Percentiles rank a stretch among this genome's conserved stretches.
phyloP scores from a whole-genome alignment of 1,140 invertebrate genomes.

The Ceratosolen fusciceps region DNA sequence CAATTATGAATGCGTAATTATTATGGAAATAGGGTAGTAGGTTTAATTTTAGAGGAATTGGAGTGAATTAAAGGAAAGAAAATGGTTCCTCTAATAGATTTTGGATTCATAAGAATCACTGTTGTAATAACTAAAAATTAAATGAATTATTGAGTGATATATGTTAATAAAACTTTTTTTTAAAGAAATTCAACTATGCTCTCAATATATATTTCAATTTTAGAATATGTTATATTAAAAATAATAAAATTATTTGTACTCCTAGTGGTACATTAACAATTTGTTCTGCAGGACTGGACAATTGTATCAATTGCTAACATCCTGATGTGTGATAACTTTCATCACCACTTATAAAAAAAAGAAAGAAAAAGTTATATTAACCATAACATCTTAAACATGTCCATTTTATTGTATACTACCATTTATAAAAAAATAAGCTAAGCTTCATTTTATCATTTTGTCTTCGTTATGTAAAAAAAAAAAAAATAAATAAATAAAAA shows the following conservation, averaged over 20 bases:
- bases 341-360: slow-evolving; percentile 15
- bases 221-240: slow-evolving; percentile 37
- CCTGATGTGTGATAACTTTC: slow-evolving; percentile 37
- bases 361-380: slow-evolving; percentile 2
- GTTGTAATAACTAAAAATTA: slow-evolving; percentile 10
- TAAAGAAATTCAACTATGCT: slow-evolving; percentile 21
- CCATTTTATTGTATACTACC: slow-evolving; percentile 11
- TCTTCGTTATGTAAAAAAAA: neutral
- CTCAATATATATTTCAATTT: slow-evolving; percentile 29
- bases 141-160: slow-evolving; percentile 1
- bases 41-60: slow-evolving; percentile 13
- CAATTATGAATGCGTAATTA: slow-evolving; percentile 12
- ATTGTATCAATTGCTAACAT: slow-evolving; percentile 45
- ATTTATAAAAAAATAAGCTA: neutral
- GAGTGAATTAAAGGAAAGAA: neutral
- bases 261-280: slow-evolving; percentile 29
- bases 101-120: slow-evolving; percentile 5
- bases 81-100: slow-evolving; percentile 9
- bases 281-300: slow-evolving; percentile 22
- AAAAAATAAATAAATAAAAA: too few species aligned
- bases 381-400: slow-evolving; percentile 20
- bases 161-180: slow-evolving; percentile 9
- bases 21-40: neutral
- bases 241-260: slow-evolving; percentile 34
- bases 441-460: slow-evolving; percentile 4